Evolutionary conservation across 2,888 invertebrate genomes (phyloP), one percentile per base, ranked within the genome.

Genomic region (Leptinotarsa peninsularis): DNA sequence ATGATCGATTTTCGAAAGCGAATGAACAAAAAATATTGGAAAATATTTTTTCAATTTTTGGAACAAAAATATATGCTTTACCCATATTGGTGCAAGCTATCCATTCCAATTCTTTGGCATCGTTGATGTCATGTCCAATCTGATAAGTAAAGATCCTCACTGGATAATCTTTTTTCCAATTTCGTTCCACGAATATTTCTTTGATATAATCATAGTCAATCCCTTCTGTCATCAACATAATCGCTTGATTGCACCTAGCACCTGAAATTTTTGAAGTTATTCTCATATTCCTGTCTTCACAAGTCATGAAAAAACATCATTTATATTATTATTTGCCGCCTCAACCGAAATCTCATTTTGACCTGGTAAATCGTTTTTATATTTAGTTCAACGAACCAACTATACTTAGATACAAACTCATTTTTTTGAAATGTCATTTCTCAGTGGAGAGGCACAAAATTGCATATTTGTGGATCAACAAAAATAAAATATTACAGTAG

Each of bases 211-310:
- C 95, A 85, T 97, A 96, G 63, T 98, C 98, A 15, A 98, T 95
- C 21, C 98, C 98, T 89, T 99, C 99, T 17, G 98, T 98, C 82
- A 99, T 94, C 81, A 99, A 90, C 98, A 99, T 98, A 84, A 99
- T 98, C 27, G 98, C 98, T 90, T 98, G 95, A 89, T 96, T 96
- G 87, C 95, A 95, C 80, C 91, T 81, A 0, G 86, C 83, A 73
- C 84, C 86, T 82, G 71, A 15, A 58, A 58, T 14, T 4, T 4
- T 27, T 4, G 14, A 15, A 52, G n/a, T 10, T 10, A 10, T 10
- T 43, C 17, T 52, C 14, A 52, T 17, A 4, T 13, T 0, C 43
- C 43, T 10, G 43, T 43, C 43, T 43, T 2, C 43, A 43, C 43
- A 10, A 43, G 0, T 43, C 43, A 10, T 10, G 43, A 43, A 43